Evolutionary conservation across 2,888 invertebrate genomes (phyloP), one percentile per base, ranked within the genome.

Genomic region (Acrocyrtus sp.): DNA sequence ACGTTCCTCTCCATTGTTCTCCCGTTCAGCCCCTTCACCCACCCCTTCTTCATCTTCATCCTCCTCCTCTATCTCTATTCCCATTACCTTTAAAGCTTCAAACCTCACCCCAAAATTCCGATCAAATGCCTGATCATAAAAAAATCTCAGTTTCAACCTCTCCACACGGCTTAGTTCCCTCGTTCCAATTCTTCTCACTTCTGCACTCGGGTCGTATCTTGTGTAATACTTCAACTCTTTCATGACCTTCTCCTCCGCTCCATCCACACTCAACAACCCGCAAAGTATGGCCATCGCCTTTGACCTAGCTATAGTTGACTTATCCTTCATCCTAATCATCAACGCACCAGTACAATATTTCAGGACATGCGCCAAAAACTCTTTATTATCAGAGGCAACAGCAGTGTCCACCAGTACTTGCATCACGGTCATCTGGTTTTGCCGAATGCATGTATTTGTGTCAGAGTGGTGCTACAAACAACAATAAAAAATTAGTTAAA

Each of bases 121-220:
- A 24, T 70, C 70, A 50, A 70, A 70, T 1, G 61, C 63, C 15
- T 48, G 57, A n/a, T 70, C 70, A 22, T 56, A 62, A 19, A 70
- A 70, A 22, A 56, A 70, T 6, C 48, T 15, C n/a, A 24, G 6
- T 43, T 48, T 45, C 22, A 45, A 43, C 1, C 21, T 19, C 1
- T 24, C 41, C 8, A 34, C 43, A n/a, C n/a, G n/a, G 3, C 17
- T 29, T 0, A 70, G 10, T 1, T 43, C n/a, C 3, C 17, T 41
- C 5, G 63, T 60, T 1, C 57, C 70, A 3, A 50, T 21, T 26
- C 24, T 62, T 17, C 63, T 39, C 2, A 56, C 56, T 19, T 70
- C 63, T 6, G 50, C 24, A 50, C 48, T 41, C 4, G 62, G 63
- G 21, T 70, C 70, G 26, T 48, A 62, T 24, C 63, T 15, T 3